Base-by-base conservation (phyloP, 1,140 invertebrate genomes). In the Zaprionus nigranus region DNA sequence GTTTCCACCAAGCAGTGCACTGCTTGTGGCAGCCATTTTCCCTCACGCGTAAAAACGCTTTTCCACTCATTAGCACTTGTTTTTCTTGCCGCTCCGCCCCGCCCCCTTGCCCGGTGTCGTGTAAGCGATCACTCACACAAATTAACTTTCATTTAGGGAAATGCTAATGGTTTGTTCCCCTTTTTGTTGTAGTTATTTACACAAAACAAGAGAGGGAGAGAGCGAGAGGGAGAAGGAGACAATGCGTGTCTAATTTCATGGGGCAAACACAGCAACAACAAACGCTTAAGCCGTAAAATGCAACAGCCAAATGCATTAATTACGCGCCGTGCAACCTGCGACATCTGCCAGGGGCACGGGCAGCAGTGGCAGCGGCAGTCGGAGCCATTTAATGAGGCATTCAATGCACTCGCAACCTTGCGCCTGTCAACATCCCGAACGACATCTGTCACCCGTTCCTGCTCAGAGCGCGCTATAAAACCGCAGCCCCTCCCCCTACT, bases 251-350 rank as follows among this genome's bases (percentile, higher is more conserved):
- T 88, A 88, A 88, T 88, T 88, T 90, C 85, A 90, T 76, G 63
- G 63, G 69, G 75, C 64, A 78, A 67, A 78, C 56, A 78, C 63
- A 70, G 66, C 56, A 73, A 43, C 51, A 64, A 43, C 79, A 77
- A 88, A 86, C 77, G 76, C 79, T 68, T 67, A 71, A 79, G 75
- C 81, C 85, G 85, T 90, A 90, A 90, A 85, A 90, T 79, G 78
- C 86, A 90, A 90, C 85, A 90, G 82, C 76, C 78, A 90, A 81
- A 83, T 77, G 86, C 86, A 90, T 90, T 90, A 90, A 90, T 90
- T 90, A 90, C 84, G 79, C 86, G 53, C 67, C 81, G 81, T 90
- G 15, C 61, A 74, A 87, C 80, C 78, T 87, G 84, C 83, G 76
- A 83, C 83, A 87, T 86, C 80, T 86, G 83, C 79, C 80, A 57